Conservation (phyloP, 2,888 invertebrate species). For the Perithous albicinctus region DNA sequence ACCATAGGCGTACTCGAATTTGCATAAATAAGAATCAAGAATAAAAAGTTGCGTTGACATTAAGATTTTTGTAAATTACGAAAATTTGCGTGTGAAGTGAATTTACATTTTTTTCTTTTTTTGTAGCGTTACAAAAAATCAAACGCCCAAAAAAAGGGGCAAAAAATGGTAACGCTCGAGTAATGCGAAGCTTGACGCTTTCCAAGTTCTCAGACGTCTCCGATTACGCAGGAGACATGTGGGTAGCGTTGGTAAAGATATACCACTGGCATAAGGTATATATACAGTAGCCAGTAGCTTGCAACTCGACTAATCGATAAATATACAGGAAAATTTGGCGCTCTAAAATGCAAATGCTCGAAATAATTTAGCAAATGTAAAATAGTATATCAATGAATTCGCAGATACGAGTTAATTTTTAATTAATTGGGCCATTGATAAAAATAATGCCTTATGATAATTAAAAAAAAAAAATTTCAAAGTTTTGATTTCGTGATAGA, state of each 20-base stretch:
- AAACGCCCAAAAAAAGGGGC: neutral
- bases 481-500: too few relatives aligned
- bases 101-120: too few relatives aligned
- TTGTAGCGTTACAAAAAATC: neutral
- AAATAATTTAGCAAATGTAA: conserved; percentile 22
- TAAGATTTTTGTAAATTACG: neutral
- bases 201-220: conserved; percentile 60
- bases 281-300: neutral
- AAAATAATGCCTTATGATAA: too few relatives aligned
- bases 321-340: conserved; percentile 11
- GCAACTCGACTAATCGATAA: conserved; percentile 7
- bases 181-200: conserved; percentile 44
- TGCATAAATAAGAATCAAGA: neutral
- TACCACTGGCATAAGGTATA: neutral
- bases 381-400: too few relatives aligned
- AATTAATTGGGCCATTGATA: too few relatives aligned
- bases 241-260: conserved; percentile 31
- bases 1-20: conserved; percentile 16
- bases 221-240: conserved; percentile 58
- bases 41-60: neutral
- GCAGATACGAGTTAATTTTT: too few relatives aligned
- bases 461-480: too few relatives aligned
- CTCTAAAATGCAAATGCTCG: neutral
- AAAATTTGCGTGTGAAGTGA: neutral
- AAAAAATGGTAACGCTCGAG: conserved; percentile 9